phyloP scores from a whole-genome alignment of 1,140 invertebrate species.

The Papilio machaon region DNA sequence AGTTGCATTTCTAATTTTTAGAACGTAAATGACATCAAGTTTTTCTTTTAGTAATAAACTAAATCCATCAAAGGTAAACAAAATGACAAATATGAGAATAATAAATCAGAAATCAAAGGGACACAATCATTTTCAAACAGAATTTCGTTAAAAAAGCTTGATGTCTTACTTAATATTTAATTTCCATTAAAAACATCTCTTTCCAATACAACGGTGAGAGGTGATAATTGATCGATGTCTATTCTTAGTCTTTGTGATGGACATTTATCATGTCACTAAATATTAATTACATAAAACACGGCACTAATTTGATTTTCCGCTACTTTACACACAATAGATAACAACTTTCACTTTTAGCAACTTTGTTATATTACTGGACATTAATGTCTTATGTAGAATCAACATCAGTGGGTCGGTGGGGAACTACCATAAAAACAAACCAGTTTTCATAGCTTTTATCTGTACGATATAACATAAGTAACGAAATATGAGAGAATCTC shows the following conservation, averaged over 20 bases:
- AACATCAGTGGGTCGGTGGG: constrained; percentile 44
- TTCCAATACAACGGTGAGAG: not conserved
- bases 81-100: not conserved
- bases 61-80: no score
- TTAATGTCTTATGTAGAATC: constrained; percentile 33
- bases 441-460: constrained; percentile 42
- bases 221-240: constrained; percentile 17
- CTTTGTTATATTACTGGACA: constrained; percentile 29
- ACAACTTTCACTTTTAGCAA: constrained; percentile 55
- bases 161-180: not conserved
- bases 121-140: not conserved
- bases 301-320: constrained; percentile 31
- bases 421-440: constrained; percentile 49
- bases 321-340: constrained; percentile 20
- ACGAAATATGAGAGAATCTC: no score
- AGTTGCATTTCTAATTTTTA: not conserved
- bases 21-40: not conserved
- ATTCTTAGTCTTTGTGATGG: not conserved
- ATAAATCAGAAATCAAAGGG: not conserved
- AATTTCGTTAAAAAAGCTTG: not conserved
- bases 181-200: not conserved
- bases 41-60: not conserved
- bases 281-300: constrained; percentile 25
- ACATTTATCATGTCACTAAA: constrained; percentile 23
- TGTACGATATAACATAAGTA: constrained; percentile 45